Percentiles rank a stretch among this genome's conserved stretches.
phyloP scores from a whole-genome alignment of 2,888 invertebrate species.

The Drosophila histrio region DNA sequence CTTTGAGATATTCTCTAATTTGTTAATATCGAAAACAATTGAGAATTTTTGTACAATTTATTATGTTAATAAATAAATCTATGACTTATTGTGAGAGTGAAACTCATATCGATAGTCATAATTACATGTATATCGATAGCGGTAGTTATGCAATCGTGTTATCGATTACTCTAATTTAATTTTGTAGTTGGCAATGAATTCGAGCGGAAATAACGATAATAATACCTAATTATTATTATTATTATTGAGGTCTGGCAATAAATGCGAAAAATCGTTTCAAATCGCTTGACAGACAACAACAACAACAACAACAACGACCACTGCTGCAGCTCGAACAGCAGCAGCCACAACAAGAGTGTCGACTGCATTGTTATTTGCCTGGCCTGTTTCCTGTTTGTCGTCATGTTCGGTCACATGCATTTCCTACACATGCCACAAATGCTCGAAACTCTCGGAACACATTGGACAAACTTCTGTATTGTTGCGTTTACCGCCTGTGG shows the following conservation, averaged over 20 bases:
- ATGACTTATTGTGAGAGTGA: background rate
- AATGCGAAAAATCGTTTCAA: slow-evolving; percentile 11
- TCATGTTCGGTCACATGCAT: slow-evolving; percentile 50
- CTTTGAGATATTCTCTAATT: slow-evolving; percentile 19
- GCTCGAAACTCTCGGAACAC: slow-evolving; percentile 11
- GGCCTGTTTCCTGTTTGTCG: slow-evolving; percentile 59
- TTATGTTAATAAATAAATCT: background rate
- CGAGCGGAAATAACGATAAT: slow-evolving; percentile 44
- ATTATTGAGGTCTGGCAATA: slow-evolving; percentile 29
- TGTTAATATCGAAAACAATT: background rate
- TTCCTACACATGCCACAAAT: slow-evolving; percentile 48
- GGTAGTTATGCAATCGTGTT: background rate
- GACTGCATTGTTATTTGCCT: slow-evolving; percentile 50
- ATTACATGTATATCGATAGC: slow-evolving; percentile 2
- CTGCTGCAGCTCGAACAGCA: background rate
- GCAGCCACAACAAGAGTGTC: slow-evolving; percentile 19
- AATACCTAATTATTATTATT: slow-evolving; percentile 26
- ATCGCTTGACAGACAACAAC: slow-evolving; percentile 1
- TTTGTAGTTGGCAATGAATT: slow-evolving; percentile 12
- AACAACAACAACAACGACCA: background rate
- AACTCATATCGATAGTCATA: background rate
- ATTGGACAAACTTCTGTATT: slow-evolving; percentile 18
- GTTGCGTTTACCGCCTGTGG: slow-evolving; percentile 54
- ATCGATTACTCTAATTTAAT: background rate
- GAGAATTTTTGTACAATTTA: background rate